phyloP scores from a whole-genome alignment of 2,797 vertebrate species.

The Rhynchotus rufescens region DNA sequence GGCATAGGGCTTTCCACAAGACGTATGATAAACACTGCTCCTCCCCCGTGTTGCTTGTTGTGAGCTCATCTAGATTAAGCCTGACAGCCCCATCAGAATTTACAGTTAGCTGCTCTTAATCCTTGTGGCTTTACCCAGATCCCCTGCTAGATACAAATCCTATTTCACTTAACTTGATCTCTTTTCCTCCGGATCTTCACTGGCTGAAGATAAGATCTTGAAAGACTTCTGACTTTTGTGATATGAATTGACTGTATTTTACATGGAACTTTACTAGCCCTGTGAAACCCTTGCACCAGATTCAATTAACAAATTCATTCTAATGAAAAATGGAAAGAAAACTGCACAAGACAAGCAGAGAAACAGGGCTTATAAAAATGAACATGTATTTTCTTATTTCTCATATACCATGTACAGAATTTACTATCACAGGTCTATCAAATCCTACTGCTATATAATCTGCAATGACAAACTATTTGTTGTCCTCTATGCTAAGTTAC shows the following conservation, averaged over 20 bases:
- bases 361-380: background rate
- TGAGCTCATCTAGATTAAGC: background rate
- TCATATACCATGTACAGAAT: background rate
- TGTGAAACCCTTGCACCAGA: background rate
- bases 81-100: background rate
- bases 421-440: background rate
- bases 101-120: conserved; percentile 4
- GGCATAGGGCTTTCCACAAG: background rate
- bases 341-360: background rate
- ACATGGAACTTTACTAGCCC: background rate
- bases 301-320: background rate
- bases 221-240: background rate
- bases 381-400: background rate
- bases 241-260: background rate
- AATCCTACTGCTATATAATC: background rate
- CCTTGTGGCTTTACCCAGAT: conserved; percentile 5
- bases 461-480: background rate
- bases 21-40: background rate
- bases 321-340: background rate
- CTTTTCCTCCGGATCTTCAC: background rate
- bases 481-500: background rate
- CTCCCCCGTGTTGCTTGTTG: background rate
- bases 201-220: conserved; percentile 14
- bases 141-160: background rate
- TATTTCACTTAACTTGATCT: background rate